A percentile compares a stretch with the other conserved stretches of the same genome.
These are phyloP conservation scores for Anoncus sp. DNA, from an alignment of 2,888 invertebrate genomes.

Conservation along the genomic window DNA sequence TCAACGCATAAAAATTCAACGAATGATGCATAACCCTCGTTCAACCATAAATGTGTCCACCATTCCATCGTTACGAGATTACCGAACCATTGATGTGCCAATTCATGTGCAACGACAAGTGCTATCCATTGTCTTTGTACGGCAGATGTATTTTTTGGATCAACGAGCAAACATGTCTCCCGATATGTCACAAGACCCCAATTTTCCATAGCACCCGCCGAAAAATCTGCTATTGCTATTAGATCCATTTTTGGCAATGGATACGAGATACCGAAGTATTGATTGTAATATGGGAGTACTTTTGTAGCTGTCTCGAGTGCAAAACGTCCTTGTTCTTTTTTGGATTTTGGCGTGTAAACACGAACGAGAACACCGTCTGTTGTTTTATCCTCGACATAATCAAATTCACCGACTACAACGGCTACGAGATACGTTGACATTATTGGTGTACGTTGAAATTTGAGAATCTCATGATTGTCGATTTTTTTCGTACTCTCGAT, in stretches of 20 bases:
- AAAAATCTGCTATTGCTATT: constrained; percentile 98
- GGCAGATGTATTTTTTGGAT: constrained; percentile 95
- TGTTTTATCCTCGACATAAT: constrained; percentile 94
- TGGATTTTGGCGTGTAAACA: constrained; percentile 95
- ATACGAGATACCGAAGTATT: constrained; percentile 97
- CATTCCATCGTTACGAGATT: constrained; percentile 99
- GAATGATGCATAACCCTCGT: constrained; percentile 98
- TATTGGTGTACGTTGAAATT: constrained; percentile 93
- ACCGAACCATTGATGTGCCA: constrained; percentile 99
- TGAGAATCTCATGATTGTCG: constrained; percentile 84
- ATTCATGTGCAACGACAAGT: constrained; percentile 95
- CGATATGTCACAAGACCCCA: constrained; percentile 92
- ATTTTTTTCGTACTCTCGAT: constrained; percentile 84
- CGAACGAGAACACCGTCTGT: constrained; percentile 92
- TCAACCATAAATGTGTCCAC: constrained; percentile 99
- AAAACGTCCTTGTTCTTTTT: constrained; percentile 96
- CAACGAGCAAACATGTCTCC: constrained; percentile 95
- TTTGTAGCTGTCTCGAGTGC: constrained; percentile 96
- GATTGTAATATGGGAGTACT: constrained; percentile 96
- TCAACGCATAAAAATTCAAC: constrained; percentile 97
- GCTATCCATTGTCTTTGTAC: constrained; percentile 94
- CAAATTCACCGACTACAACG: constrained; percentile 97
- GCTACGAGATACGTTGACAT: constrained; percentile 99
- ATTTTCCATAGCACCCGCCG: constrained; percentile 99
- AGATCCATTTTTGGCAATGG: constrained; percentile 98